Base-by-base conservation (phyloP, 1,140 invertebrate species). In the Bursaphelenchus mucronatus region DNA sequence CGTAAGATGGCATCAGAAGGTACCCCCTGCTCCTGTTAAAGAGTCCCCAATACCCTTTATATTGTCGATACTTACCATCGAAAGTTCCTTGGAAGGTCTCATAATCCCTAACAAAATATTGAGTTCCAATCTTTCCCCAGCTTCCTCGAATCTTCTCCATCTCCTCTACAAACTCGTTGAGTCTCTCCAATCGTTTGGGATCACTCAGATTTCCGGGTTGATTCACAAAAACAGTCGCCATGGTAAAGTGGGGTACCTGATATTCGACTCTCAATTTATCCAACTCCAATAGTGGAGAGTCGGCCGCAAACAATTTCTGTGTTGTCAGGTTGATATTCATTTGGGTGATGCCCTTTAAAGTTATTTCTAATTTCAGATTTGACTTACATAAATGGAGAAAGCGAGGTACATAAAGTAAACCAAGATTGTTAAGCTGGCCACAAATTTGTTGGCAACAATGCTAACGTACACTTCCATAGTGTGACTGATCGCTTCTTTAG, bases 81-180 rank as follows among this genome's bases (percentile, higher is more conserved):
- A 71, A 69, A n/a, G 68, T 55, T 17, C 64, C 56, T 52, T 78
- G 56, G 51, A 81, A 79, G 8, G 58, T 70, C 13, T 69, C 52
- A 51, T 71, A 79, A 64, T 79, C 77, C 8, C 77, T 66, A 40
- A 81, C 67, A 50, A 80, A 79, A 49, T 81, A 79, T 47, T 81
- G 71, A 10, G 79, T 79, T 40, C 78, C 76, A 63, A 73, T 65
- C 39, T 71, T 61, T 19, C 77, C 77, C 76, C 76, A 79, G 44
- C 61, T 68, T 44, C 79, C 79, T 9, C 74, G 63, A 4, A 79
- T 21, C 11, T 51, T 45, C 61, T 79, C 77, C 68, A 79, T 66
- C 4, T 79, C 77, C 10, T 63, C 58, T 39, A 79, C 79, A 43
- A 79, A 77, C 17, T 73, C 44, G 43, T 79, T 80, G 55, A 79